Percentiles rank a stretch among this genome's conserved stretches.
These are phyloP conservation scores for Chrysolina americana DNA, from an alignment of 2,888 invertebrate genomes.

Conservation along the genomic window DNA sequence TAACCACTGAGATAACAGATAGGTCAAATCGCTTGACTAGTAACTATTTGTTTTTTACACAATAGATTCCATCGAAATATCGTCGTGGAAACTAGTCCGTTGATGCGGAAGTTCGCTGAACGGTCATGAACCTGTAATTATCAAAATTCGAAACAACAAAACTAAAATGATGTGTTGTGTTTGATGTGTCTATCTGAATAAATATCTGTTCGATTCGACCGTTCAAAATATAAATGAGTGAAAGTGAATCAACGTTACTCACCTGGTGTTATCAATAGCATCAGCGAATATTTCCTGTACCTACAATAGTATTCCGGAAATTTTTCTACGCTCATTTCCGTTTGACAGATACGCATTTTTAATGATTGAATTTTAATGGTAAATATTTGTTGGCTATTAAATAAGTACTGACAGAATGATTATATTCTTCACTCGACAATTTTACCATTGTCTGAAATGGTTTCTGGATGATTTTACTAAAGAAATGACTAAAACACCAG, in stretches of 20 bases:
- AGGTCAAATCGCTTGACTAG: background rate
- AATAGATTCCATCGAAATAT: background rate
- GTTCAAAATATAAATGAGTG: background rate
- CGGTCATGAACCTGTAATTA: too few relatives aligned
- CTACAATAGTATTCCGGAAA: background rate
- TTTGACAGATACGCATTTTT: background rate
- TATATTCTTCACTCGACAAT: too few relatives aligned
- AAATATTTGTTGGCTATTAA: too few relatives aligned
- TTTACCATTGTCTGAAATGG: too few relatives aligned
- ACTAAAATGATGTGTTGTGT: too few relatives aligned
- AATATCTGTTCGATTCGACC: background rate
- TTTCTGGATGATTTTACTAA: too few relatives aligned
- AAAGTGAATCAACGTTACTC: background rate
- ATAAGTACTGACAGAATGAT: too few relatives aligned
- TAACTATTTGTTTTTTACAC: background rate
- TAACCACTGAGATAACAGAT: background rate
- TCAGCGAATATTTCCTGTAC: background rate
- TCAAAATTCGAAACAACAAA: too few relatives aligned
- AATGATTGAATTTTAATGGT: slow-evolving; percentile 6
- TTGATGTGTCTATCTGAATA: too few relatives aligned
- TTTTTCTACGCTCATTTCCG: background rate
- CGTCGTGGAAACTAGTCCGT: too few relatives aligned
- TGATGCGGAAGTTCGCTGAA: too few relatives aligned
- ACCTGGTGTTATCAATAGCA: background rate
- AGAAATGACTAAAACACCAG: too few relatives aligned